Base-by-base conservation (phyloP, 2,797 vertebrate genomes). In the Cuniculus paca region DNA sequence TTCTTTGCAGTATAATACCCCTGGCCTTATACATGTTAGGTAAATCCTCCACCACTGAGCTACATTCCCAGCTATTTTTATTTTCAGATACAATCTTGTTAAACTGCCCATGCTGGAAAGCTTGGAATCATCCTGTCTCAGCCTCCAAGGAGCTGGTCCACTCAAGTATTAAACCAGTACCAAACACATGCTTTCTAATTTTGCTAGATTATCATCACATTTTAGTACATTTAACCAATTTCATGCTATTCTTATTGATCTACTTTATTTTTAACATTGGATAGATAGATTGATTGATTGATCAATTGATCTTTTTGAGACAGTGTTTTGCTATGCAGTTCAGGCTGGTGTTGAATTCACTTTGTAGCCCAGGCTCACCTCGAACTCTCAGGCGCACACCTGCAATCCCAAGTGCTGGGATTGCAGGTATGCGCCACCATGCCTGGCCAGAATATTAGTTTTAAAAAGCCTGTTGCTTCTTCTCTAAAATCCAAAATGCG, bases 401-500 rank as follows among this genome's bases (percentile, higher is more conserved):
- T 36, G 63, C 34, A 16, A n/a, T 36, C 34, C 17, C 6, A n/a
- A 36, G 17, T n/a, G 7, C 17, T 68, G 63, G 63, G 16, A 19
- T 68, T 68, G 19, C 19, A n/a, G 34, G 16, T n/a, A 16, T 68
- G 63, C 12, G 36, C 17, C 16, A 68, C 63, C 16, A 68, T n/a
- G 63, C 17, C 63, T 68, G 16, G n/a, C 6, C 16, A 68, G 34
- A 20, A 36, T 19, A 80, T 92, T 80, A 95, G 93, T 98, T 98
- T 94, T 96, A 97, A 92, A 75, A 89, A 70, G 4, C 26, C 81
- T 95, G 17, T 97, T 96, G 77, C 97, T 98, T 97, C 82, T 61
- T 92, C 95, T 96, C 85, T 91, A 95, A 97, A 97, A 96, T 97
- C 45, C 92, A 87, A 97, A 98, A 97, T 98, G 95, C 88, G 95